phyloP scores from a whole-genome alignment of 2,797 vertebrate species.

The Arrhamphus sclerolepis region DNA sequence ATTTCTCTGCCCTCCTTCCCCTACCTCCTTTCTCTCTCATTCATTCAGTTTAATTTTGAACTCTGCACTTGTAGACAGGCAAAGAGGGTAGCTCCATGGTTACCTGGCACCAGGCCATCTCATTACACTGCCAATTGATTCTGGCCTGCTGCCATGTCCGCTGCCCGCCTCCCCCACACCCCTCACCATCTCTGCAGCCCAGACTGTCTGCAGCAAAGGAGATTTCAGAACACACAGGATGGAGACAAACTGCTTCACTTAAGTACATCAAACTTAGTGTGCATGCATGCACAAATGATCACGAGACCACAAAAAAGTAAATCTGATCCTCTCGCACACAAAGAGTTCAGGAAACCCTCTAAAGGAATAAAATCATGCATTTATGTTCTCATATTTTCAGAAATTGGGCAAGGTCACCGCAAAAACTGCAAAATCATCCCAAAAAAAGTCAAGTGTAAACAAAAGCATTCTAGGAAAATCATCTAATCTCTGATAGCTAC shows the following conservation, averaged over 20 bases:
- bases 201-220: conserved; percentile 81
- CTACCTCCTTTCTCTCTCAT: conserved; percentile 63
- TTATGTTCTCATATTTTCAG: no score
- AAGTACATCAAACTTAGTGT: conserved; percentile 41
- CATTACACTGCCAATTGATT: conserved; percentile 91
- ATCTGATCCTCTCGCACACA: conserved; percentile 6
- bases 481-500: neutral
- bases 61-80: conserved; percentile 81
- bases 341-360: neutral
- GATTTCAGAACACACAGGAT: conserved; percentile 72
- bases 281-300: conserved; percentile 25
- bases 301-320: conserved; percentile 24
- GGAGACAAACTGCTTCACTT: conserved; percentile 61
- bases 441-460: neutral
- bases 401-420: neutral
- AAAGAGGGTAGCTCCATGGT: conserved; percentile 85
- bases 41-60: conserved; percentile 86
- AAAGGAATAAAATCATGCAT: neutral
- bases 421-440: no score
- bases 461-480: neutral
- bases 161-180: conserved; percentile 57
- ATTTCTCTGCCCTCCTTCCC: conserved; percentile 58
- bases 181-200: conserved; percentile 74
- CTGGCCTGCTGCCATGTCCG: conserved; percentile 84
- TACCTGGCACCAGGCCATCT: conserved; percentile 88